Evolutionary conservation across 2,888 invertebrate species (phyloP).

Genomic region (Agrilus cyanescens): DNA sequence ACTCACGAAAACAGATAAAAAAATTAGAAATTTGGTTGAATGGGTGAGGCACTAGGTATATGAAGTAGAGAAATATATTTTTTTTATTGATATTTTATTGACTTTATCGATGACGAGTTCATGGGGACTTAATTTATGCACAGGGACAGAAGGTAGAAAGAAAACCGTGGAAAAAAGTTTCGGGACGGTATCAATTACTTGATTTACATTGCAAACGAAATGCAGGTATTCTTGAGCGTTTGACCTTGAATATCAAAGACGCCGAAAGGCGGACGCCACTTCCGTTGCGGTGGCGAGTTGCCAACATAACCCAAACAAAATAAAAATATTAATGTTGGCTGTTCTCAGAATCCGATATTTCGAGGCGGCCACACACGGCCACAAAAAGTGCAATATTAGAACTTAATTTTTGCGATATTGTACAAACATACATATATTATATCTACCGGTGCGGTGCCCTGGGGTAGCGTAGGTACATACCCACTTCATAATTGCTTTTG

Average conservation of each 20-base stretch:
- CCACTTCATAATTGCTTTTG: too few species aligned
- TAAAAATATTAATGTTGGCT: constrained; percentile 18
- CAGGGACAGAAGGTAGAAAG: neutral
- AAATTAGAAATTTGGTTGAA: too few species aligned
- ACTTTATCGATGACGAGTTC: too few species aligned
- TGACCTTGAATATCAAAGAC: constrained; percentile 19
- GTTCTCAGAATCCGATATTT: constrained; percentile 18
- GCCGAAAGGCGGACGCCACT: constrained; percentile 18
- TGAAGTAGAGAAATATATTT: too few species aligned
- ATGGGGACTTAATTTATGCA: too few species aligned
- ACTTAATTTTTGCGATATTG: too few species aligned
- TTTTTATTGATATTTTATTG: too few species aligned
- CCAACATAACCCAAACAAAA: constrained; percentile 20
- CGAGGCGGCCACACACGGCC: constrained; percentile 18
- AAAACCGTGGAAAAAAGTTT: constrained; percentile 6
- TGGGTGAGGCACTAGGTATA: too few species aligned
- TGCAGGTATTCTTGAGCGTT: constrained; percentile 3
- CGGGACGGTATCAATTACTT: neutral
- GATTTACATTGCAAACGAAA: neutral
- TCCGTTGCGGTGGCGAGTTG: constrained; percentile 22
- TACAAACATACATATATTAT: too few species aligned
- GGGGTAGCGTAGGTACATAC: too few species aligned
- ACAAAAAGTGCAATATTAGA: neutral
- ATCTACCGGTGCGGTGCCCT: too few species aligned
- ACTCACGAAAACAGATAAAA: too few species aligned